A percentile compares a stretch with the other conserved stretches of the same genome.
These are phyloP conservation scores for Ianthella basta DNA, from an alignment of 37 sponge, comb jelly and placozoan genomes.

Conservation along the genomic window DNA sequence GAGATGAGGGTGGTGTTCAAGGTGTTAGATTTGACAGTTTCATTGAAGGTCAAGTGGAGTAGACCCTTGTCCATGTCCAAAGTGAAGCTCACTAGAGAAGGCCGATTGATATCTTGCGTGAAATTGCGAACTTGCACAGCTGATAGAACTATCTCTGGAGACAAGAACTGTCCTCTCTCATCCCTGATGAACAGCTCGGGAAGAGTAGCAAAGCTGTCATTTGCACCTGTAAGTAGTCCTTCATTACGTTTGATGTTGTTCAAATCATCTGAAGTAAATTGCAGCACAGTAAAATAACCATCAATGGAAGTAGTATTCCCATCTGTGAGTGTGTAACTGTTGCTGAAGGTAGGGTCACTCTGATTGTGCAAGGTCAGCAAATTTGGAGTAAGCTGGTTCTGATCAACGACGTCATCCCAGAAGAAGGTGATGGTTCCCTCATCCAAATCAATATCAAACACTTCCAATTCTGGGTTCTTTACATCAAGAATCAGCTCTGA, in stretches of 20 bases:
- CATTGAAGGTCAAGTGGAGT: constrained; percentile 79
- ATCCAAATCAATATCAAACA: constrained; percentile 83
- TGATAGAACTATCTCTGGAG: constrained; percentile 33
- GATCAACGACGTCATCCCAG: constrained; percentile 80
- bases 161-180: constrained; percentile 38
- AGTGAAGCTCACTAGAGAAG: constrained; percentile 47
- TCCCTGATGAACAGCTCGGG: constrained; percentile 54
- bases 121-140: constrained; percentile 65
- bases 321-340: constrained; percentile 75
- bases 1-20: constrained; percentile 70
- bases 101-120: constrained; percentile 75
- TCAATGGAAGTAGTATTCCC: constrained; percentile 20
- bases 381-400: constrained; percentile 23
- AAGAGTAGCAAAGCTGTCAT: constrained; percentile 67
- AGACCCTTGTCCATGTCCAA: constrained; percentile 84
- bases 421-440: constrained; percentile 73
- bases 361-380: constrained; percentile 67
- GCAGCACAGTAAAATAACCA: constrained; percentile 71
- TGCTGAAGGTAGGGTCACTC: constrained; percentile 7
- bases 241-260: constrained; percentile 86
- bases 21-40: constrained; percentile 85
- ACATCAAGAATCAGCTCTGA: constrained; percentile 41
- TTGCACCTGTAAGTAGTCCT: constrained; percentile 56
- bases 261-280: constrained; percentile 58
- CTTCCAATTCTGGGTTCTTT: constrained; percentile 32